Percentiles rank a stretch among this genome's conserved stretches.
Evolutionary conservation across 2,888 invertebrate genomes (phyloP).

Genomic region (Nycteola revayana): DNA sequence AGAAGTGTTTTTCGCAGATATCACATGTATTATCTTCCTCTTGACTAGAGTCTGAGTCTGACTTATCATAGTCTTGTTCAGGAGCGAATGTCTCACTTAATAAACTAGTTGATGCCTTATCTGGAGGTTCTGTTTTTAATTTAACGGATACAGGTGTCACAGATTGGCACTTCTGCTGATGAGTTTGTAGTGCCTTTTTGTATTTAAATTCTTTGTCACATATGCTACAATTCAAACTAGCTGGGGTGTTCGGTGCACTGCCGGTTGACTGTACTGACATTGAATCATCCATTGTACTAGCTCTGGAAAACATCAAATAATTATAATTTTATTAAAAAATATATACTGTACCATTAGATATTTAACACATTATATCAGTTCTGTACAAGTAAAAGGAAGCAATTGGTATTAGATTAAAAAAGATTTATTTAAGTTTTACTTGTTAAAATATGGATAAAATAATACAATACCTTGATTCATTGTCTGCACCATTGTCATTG

Average conservation of each 20-base stretch:
- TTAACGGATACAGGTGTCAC: slow-evolving; percentile 33
- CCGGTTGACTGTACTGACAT: slow-evolving; percentile 51
- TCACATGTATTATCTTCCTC: slow-evolving; percentile 73
- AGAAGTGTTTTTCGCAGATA: slow-evolving; percentile 75
- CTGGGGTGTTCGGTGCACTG: slow-evolving; percentile 30
- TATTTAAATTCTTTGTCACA: slow-evolving; percentile 70
- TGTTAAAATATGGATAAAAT: no score
- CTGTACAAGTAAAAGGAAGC: no score
- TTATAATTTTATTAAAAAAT: not conserved
- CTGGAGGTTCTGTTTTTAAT: slow-evolving; percentile 55
- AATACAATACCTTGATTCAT: slow-evolving; percentile 56
- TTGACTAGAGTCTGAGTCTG: slow-evolving; percentile 64
- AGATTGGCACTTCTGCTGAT: slow-evolving; percentile 40
- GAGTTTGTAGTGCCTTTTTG: slow-evolving; percentile 53
- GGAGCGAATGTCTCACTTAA: slow-evolving; percentile 35
- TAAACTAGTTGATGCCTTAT: slow-evolving; percentile 40
- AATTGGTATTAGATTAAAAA: no score
- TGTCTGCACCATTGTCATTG: slow-evolving; percentile 36
- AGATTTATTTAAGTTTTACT: no score
- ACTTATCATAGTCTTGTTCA: slow-evolving; percentile 24
- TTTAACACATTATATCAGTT: no score
- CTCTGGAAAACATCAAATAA: slow-evolving; percentile 42
- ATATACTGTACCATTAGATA: not conserved
- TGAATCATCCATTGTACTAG: slow-evolving; percentile 52
- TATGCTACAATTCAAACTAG: slow-evolving; percentile 44